Evolutionary conservation across 30 jellyfish, hydroid and myxozoan genomes (phyloP).

Genomic region (Sanderia malayensis): DNA sequence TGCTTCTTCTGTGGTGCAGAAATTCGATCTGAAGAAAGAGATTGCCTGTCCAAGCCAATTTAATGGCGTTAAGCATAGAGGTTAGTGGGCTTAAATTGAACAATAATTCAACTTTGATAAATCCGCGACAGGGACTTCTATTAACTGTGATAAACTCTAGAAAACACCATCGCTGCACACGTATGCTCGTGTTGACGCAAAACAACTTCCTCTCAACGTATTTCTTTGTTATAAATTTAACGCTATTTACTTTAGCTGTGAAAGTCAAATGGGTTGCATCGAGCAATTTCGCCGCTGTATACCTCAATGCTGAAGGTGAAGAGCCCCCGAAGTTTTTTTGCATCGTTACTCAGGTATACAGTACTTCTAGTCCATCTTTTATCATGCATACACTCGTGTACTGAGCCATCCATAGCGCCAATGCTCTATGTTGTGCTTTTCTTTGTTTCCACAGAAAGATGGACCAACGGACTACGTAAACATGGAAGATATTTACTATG

Average conservation of each 20-base stretch:
- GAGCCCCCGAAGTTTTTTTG: slow-evolving; percentile 69
- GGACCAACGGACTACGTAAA: slow-evolving; percentile 62
- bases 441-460: slow-evolving; percentile 59
- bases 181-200: too few relatives aligned
- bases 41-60: slow-evolving; percentile 56
- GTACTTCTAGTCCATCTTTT: too few relatives aligned
- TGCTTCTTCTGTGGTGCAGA: slow-evolving; percentile 7
- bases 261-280: slow-evolving; percentile 79
- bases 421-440: background rate
- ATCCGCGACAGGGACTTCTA: too few relatives aligned
- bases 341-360: slow-evolving; percentile 69
- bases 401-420: too few relatives aligned
- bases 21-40: slow-evolving; percentile 49
- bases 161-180: too few relatives aligned
- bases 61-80: slow-evolving; percentile 33
- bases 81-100: too few relatives aligned
- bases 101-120: too few relatives aligned
- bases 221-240: too few relatives aligned
- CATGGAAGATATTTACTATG: slow-evolving; percentile 86
- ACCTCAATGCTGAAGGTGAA: slow-evolving; percentile 35
- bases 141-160: too few relatives aligned
- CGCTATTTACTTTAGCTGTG: slow-evolving; percentile 57
- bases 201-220: too few relatives aligned
- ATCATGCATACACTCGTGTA: too few relatives aligned
- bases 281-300: slow-evolving; percentile 70